Conservation (phyloP, 2,797 vertebrate genomes). For the Catamblyrhynchus diadema region DNA sequence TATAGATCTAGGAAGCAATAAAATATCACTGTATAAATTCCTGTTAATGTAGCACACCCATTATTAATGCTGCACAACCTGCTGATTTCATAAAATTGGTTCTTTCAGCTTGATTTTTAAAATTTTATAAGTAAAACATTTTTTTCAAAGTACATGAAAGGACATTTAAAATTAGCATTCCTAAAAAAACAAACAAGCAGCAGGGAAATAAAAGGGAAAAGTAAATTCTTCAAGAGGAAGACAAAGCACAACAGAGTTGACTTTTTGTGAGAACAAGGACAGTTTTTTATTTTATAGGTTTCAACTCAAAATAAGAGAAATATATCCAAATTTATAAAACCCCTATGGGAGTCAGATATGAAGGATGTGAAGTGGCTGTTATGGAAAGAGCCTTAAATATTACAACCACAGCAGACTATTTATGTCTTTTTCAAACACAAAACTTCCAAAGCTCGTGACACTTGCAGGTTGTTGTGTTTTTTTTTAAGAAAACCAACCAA, state of each 20-base stretch:
- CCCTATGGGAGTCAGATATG: background rate
- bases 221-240: background rate
- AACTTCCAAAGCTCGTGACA: background rate
- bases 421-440: background rate
- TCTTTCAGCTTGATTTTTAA: background rate
- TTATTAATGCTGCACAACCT: background rate
- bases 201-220: background rate
- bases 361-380: background rate
- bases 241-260: background rate
- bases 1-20: background rate
- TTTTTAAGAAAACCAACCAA: background rate
- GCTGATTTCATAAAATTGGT: background rate
- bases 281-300: background rate
- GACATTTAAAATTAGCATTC: background rate
- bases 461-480: background rate
- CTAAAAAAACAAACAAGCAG: background rate
- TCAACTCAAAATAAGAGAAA: background rate
- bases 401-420: background rate
- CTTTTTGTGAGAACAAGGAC: accelerated
- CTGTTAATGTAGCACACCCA: background rate
- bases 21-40: background rate
- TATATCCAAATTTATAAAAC: background rate
- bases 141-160: background rate
- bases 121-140: background rate
- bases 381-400: background rate